A percentile compares a stretch with the other conserved stretches of the same genome.
Conservation (phyloP, 2,888 invertebrate genomes). For the Cerastoderma edule region DNA sequence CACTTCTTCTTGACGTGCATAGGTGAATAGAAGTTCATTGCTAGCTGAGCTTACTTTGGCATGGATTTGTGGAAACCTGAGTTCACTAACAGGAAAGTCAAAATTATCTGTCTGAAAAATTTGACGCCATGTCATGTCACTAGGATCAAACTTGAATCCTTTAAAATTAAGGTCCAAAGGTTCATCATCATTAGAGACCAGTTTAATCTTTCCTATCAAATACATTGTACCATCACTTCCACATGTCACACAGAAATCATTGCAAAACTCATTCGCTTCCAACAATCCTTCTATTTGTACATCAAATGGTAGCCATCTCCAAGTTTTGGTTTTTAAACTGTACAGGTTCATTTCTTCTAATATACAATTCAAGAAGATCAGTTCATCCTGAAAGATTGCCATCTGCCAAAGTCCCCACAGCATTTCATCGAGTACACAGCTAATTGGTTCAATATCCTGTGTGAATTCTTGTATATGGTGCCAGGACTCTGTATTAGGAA, state of each 20-base stretch:
- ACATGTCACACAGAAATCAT: constrained; percentile 41
- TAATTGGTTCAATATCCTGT: constrained; percentile 18
- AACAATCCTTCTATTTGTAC: constrained; percentile 18
- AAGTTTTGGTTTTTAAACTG: constrained; percentile 31
- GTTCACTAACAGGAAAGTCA: constrained; percentile 25
- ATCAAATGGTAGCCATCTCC: constrained; percentile 24
- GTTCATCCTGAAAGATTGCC: constrained; percentile 35
- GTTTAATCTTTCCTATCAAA: constrained; percentile 36
- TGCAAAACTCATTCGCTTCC: constrained; percentile 1
- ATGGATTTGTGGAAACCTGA: constrained; percentile 40
- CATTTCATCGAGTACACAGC: constrained; percentile 10
- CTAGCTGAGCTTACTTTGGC: constrained; percentile 42
- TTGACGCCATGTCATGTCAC: constrained; percentile 32
- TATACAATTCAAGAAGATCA: constrained; percentile 33
- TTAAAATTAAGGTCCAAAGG: constrained; percentile 42
- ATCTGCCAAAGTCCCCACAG: constrained; percentile 27
- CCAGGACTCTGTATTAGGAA: constrained; percentile 43
- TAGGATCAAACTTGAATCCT: constrained; percentile 32
- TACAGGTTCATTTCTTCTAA: constrained; percentile 43
- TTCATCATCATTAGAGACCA: constrained; percentile 39
- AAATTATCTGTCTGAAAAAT: constrained; percentile 37
- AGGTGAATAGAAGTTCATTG: constrained; percentile 50
- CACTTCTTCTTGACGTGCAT: constrained; percentile 3
- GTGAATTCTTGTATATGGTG: constrained; percentile 39
- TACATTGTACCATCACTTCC: constrained; percentile 33